Base-by-base conservation (phyloP, 2,888 invertebrate genomes). In the Endotricha flammealis region DNA sequence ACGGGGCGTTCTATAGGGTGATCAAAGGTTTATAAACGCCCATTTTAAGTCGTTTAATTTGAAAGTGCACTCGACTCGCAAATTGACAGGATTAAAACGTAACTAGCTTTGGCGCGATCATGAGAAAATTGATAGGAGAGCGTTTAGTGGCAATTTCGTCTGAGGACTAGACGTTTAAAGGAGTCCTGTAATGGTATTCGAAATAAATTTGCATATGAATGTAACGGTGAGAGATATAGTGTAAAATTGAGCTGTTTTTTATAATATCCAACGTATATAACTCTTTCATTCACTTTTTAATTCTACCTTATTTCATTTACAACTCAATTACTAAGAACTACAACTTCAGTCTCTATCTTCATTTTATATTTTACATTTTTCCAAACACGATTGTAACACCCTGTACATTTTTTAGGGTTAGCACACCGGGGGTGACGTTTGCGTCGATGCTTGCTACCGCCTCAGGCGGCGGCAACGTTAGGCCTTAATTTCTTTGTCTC, bases 401-500 rank as follows among this genome's bases (percentile, higher is more conserved):
- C 20, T 7, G 20, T 20, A 20, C n/a, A 2, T 20, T 2, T 2
- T 8, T 8, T 20, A 20, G 20, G 20, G 20, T 20, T 20, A 20
- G 6, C 3, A 6, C 20, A 20, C 6, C n/a, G 20, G 20, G 16
- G 22, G 17, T 11, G 9, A 38, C 35, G 38, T 35, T 41, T 13
- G 12, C 14, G 14, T n/a, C 20, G 13, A 28, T 6, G 20, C 28
- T 25, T 33, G 32, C 30, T 14, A 20, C 27, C 31, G 37, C 38
- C 36, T 7, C 58, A 58, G 43, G 46, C 49, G 63, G 57, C 57
- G 20, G 32, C 25, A 20, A 22, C n/a, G 17, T 12, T 11, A 35
- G 20, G 38, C 49, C 59, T 44, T 55, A 56, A 63, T 62, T 73
- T 72, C 70, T 75, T 73, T 65, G 66, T 74, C 62, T 66, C 59